These are phyloP conservation scores for Lasiommata megera DNA, from an alignment of 2,888 invertebrate species.

Conservation along the genomic window DNA sequence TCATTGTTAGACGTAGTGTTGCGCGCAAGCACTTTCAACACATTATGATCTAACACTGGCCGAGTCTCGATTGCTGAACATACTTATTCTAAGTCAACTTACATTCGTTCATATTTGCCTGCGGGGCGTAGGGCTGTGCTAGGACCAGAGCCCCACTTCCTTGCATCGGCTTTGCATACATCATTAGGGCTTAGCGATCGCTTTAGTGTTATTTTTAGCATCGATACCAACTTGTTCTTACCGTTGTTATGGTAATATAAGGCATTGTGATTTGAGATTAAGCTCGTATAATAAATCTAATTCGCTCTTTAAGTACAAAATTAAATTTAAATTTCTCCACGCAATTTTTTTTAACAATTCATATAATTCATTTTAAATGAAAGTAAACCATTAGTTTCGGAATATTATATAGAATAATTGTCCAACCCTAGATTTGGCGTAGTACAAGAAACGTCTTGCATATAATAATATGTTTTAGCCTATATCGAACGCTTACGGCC, in stretches of 20 bases:
- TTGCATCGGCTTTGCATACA: conserved; percentile 28
- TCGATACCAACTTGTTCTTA: conserved; percentile 17
- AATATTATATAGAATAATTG: conserved; percentile 31
- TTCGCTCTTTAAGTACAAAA: too few species aligned
- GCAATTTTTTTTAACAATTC: too few species aligned
- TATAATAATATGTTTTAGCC: conserved; percentile 81
- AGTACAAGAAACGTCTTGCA: conserved; percentile 81
- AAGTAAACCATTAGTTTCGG: too few species aligned
- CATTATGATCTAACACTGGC: conserved; percentile 82
- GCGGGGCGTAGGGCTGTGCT: conserved; percentile 77
- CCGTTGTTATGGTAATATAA: conserved; percentile 4
- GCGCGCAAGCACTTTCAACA: conserved; percentile 80
- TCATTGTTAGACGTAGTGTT: conserved; percentile 67
- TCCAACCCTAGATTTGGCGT: conserved; percentile 74
- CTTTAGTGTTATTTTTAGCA: conserved; percentile 24
- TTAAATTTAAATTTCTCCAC: too few species aligned
- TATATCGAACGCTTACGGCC: conserved; percentile 67
- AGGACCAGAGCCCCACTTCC: conserved; percentile 48
- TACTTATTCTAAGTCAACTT: conserved; percentile 82
- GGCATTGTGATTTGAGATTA: not conserved
- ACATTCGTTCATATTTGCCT: conserved; percentile 82
- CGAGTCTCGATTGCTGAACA: conserved; percentile 79
- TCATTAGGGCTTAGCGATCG: conserved; percentile 17
- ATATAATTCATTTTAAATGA: too few species aligned
- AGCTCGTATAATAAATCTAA: too few species aligned